Evolutionary conservation across 2,113 vertebrate species (phyloP).

Genomic region (Psammodynastes pulverulentus): DNA sequence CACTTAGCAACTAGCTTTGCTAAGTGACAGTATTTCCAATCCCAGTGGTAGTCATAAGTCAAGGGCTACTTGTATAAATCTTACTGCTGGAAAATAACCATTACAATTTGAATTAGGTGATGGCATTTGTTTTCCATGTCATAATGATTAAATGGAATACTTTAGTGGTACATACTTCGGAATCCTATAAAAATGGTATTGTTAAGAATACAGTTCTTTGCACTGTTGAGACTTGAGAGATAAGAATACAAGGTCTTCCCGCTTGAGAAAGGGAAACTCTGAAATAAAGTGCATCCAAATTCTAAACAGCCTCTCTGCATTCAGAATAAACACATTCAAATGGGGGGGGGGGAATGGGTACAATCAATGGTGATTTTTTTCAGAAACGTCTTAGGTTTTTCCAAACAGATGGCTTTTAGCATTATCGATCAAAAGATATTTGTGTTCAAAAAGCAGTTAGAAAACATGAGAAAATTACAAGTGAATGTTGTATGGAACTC

Average conservation of each 20-base stretch:
- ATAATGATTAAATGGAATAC: not conserved
- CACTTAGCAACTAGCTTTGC: not conserved
- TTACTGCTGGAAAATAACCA: not conserved
- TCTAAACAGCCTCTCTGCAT: not conserved
- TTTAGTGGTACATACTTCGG: not conserved
- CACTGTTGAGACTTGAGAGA: not conserved
- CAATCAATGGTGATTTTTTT: not conserved
- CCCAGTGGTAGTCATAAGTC: not conserved
- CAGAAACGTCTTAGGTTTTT: not conserved
- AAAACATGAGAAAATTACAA: not conserved
- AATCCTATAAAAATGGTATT: not conserved
- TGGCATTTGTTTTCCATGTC: not conserved
- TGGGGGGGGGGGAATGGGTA: not conserved
- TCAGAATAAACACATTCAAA: not conserved
- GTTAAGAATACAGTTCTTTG: not conserved
- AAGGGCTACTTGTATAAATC: not conserved
- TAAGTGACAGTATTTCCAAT: not conserved
- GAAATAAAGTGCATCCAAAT: not conserved
- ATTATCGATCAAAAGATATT: not conserved
- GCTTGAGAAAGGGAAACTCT: not conserved
- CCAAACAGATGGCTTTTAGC: not conserved
- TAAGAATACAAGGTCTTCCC: too few relatives aligned
- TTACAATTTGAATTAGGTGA: not conserved
- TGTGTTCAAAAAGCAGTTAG: not conserved
- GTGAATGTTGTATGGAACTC: not conserved